phyloP scores from a whole-genome alignment of 2,113 vertebrate genomes.

The Sinocyclocheilus rhinocerous region DNA sequence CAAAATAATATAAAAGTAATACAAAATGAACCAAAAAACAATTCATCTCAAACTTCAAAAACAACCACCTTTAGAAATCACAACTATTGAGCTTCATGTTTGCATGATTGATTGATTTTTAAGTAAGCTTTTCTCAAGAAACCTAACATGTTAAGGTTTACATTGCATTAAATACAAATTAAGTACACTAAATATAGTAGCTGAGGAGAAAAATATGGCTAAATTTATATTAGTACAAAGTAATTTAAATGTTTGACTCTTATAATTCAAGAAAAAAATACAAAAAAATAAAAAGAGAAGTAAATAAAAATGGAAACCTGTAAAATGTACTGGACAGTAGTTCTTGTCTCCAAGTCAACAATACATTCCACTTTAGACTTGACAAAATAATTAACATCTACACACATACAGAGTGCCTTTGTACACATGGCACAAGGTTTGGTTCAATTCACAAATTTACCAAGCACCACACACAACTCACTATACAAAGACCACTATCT shows the following conservation, averaged over 20 bases:
- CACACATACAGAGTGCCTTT: slow-evolving; percentile 54
- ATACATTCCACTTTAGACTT: slow-evolving; percentile 59
- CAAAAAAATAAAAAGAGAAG: slow-evolving; percentile 44
- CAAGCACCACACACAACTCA: slow-evolving; percentile 49
- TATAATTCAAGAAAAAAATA: neutral
- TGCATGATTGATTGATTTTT: slow-evolving; percentile 9
- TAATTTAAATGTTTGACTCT: slow-evolving; percentile 10
- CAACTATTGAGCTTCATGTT: neutral
- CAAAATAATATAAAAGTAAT: slow-evolving; percentile 75
- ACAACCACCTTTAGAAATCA: slow-evolving; percentile 17
- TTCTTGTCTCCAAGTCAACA: slow-evolving; percentile 45
- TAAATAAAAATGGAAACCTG: slow-evolving; percentile 60
- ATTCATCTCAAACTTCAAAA: neutral
- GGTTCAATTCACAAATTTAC: slow-evolving; percentile 56
- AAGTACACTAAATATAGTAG: neutral
- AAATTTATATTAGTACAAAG: slow-evolving; percentile 34
- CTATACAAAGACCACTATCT: slow-evolving; percentile 53
- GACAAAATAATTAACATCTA: slow-evolving; percentile 61
- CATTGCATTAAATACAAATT: neutral
- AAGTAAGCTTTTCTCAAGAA: slow-evolving; percentile 7
- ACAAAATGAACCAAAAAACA: slow-evolving; percentile 66
- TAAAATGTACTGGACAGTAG: slow-evolving; percentile 46
- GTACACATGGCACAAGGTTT: slow-evolving; percentile 61
- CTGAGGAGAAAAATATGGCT: slow-evolving; percentile 2
- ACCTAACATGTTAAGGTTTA: neutral